Conservation (phyloP, 2,113 vertebrate genomes). For the Prionailurus bengalensis region DNA sequence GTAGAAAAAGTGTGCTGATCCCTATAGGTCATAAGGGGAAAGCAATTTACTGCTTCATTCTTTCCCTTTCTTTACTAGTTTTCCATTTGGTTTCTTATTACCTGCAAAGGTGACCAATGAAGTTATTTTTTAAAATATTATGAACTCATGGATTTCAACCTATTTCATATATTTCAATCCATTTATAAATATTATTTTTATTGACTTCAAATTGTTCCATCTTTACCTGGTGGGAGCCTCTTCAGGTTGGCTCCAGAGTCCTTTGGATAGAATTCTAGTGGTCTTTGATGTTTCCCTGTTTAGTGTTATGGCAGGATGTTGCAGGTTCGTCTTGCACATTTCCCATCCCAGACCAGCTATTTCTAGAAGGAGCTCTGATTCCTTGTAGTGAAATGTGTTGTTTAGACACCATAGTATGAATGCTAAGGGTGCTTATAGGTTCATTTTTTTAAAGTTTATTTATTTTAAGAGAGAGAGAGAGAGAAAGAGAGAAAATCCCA, state of each 20-base stretch:
- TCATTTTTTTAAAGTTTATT: background rate
- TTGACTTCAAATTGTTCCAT: background rate
- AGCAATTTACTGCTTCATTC: background rate
- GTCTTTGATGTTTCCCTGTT: background rate
- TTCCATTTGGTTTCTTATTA: background rate
- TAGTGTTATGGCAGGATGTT: background rate
- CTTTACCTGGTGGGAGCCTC: background rate
- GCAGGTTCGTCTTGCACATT: background rate
- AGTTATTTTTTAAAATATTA: background rate
- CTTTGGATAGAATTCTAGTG: background rate
- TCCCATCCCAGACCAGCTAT: background rate
- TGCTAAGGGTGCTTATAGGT: background rate
- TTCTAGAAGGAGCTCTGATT: slow-evolving; percentile 31
- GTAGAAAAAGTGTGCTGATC: background rate
- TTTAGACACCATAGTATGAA: background rate
- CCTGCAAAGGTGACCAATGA: background rate
- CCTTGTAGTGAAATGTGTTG: background rate
- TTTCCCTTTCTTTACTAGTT: background rate
- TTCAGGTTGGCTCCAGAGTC: background rate
- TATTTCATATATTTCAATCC: background rate
- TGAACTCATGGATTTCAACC: background rate
- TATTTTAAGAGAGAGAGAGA: too few species aligned
- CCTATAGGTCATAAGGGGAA: background rate
- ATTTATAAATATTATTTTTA: background rate
- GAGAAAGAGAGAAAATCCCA: too few species aligned